Base-by-base conservation (phyloP, 2,888 invertebrate genomes). In the Barypeithes pellucidus region DNA sequence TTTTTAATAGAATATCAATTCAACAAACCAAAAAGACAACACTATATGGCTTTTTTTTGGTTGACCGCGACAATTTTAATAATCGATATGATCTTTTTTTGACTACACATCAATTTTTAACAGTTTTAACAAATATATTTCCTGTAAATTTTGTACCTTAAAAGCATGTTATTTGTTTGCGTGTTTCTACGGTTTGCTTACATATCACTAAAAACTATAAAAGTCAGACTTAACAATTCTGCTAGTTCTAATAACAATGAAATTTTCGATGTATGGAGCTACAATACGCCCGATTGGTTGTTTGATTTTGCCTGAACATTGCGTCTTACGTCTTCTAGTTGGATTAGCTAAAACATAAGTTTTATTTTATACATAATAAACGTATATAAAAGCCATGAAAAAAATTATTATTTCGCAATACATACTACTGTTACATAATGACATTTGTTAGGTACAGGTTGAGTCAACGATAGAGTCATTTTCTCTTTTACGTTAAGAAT, bases 241-340 rank as follows among this genome's bases (percentile, higher is more conserved):
- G 29, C 50, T 36, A 59, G 36, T 45, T 43, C 24, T 72, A 62
- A 54, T 57, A 70, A 70, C 36, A 61, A 68, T 61, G 12, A 12
- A 18, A 39, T 63, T 4, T 36, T 70, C 59, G 57, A 63, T 62
- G 70, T 59, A 62, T 33, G 59, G 36, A 57, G 80, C 83, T 85
- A 85, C 84, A 84, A 84, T 8, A 83, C 81, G 67, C 85, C 84
- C 22, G 67, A 69, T 76, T 81, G 83, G 78, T 81, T 79, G 41
- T 75, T 80, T 79, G 81, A 73, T 80, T 81, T 75, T 4, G 72
- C 66, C 43, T 74, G 54, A 22, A 70, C 75, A 41, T 66, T 75
- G 73, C 79, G 82, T 80, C 84, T 80, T 65, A 88, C 88, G 83
- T 93, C 93, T 16, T 93, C 93, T 52, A 93, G 89, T 88, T 93